phyloP scores from a whole-genome alignment of 2,888 invertebrate genomes.

The Acrobasis suavella region DNA sequence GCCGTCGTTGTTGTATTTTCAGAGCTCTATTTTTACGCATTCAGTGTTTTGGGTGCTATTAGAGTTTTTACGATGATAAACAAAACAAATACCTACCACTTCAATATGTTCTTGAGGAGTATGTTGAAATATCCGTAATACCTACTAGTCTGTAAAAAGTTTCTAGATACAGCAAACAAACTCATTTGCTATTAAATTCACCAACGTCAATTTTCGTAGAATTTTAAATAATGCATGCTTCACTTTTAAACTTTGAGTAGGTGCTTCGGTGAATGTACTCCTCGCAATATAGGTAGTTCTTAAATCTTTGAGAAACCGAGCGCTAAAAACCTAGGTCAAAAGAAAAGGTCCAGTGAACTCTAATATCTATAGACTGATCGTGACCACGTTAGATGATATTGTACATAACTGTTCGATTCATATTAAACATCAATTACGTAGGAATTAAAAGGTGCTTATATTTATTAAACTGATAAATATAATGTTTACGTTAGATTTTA shows the following conservation, averaged over 20 bases:
- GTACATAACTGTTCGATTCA: neutral
- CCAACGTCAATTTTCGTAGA: no score
- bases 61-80: neutral
- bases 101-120: neutral
- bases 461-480: slow-evolving; percentile 19
- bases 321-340: neutral
- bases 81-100: neutral
- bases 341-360: neutral
- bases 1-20: neutral
- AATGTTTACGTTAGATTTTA: slow-evolving; percentile 11
- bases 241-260: neutral
- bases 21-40: slow-evolving; percentile 15
- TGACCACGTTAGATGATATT: slow-evolving; percentile 11
- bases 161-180: no score
- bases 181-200: no score
- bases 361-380: slow-evolving; percentile 9
- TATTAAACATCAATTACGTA: slow-evolving; percentile 20
- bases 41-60: neutral
- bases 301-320: neutral
- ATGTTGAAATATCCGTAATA: no score
- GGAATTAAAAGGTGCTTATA: slow-evolving; percentile 38
- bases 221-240: neutral
- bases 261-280: neutral
- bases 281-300: no score
- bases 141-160: no score